A percentile compares a stretch with the other conserved stretches of the same genome.
Conservation (phyloP, 2,888 invertebrate species). For the Mystacides longicornis region DNA sequence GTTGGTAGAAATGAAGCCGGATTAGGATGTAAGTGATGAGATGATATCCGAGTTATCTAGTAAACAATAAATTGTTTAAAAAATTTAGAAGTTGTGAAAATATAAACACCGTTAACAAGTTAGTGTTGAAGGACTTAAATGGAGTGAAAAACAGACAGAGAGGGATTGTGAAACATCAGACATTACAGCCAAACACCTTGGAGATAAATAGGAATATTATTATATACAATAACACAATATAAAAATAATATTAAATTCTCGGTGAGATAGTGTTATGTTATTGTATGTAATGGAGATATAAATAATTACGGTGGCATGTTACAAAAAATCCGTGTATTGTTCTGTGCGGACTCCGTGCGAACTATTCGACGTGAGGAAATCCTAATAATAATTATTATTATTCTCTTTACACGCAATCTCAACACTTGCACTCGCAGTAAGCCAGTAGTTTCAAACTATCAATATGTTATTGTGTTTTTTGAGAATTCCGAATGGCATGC, state of each 20-base stretch:
- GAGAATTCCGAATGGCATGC: neutral
- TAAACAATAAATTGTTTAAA: too few relatives aligned
- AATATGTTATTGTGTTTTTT: too few relatives aligned
- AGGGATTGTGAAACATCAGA: neutral
- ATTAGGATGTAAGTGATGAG: too few relatives aligned
- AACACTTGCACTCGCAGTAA: too few relatives aligned
- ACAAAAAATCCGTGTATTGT: slow-evolving; percentile 15
- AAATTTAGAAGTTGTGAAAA: too few relatives aligned
- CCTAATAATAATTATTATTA: too few relatives aligned
- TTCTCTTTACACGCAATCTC: neutral
- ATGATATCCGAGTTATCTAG: too few relatives aligned
- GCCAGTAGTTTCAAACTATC: too few relatives aligned
- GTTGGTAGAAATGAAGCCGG: too few relatives aligned
- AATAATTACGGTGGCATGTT: slow-evolving; percentile 2
- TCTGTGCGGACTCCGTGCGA: slow-evolving; percentile 3
- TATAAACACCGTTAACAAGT: too few relatives aligned
- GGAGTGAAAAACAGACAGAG: too few relatives aligned
- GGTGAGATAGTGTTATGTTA: neutral
- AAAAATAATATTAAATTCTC: neutral
- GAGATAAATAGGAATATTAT: neutral
- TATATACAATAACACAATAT: neutral
- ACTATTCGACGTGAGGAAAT: slow-evolving; percentile 3
- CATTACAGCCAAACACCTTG: neutral
- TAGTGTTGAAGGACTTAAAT: too few relatives aligned
- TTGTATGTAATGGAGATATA: neutral